Base-by-base conservation (phyloP, 2,888 invertebrate species). In the Tipula confusa region DNA sequence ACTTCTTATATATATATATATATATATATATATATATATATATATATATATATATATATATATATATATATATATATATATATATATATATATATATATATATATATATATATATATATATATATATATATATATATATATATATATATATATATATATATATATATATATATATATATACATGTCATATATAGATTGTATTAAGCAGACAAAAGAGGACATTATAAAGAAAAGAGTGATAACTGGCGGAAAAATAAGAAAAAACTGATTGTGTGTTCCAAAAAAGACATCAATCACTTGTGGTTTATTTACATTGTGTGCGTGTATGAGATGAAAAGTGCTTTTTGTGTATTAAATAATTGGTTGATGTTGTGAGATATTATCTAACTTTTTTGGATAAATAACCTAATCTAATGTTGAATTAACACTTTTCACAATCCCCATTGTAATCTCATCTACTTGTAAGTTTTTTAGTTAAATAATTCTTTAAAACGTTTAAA, bases 231-330 rank as follows among this genome's bases (percentile, higher is more conserved):
- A 24, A 24, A 64, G 64, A 64, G 64, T 64, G 64, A 64, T 64
- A 64, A 64, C 64, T 64, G 24, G 24, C 24, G 64, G 64, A 24
- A 64, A 64, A 64, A 24, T 24, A 13, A 64, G 1, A 9, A 64
- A 43, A 64, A 64, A 64, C 24, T 64, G 64, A 64, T 64, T 64
- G 64, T 64, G 64, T 64, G 64, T 24, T 64, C 64, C 64, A 9
- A 64, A 64, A 64, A 64, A 64, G 64, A 64, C 64, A 64, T 64
- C 64, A 64, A 64, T 64, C 64, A 64, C 64, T 64, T 64, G 64
- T 64, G 64, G 24, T 64, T 64, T 64, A 64, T 64, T 64, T 64
- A 64, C 64, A 64, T 64, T 64, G 24, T 64, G 64, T 64, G 1
- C 5, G 43, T 43, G 15, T 43, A 15, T 15, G 43, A 3, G 64